These are phyloP conservation scores for Aphidius colemani DNA, from an alignment of 2,888 invertebrate species.

Conservation along the genomic window DNA sequence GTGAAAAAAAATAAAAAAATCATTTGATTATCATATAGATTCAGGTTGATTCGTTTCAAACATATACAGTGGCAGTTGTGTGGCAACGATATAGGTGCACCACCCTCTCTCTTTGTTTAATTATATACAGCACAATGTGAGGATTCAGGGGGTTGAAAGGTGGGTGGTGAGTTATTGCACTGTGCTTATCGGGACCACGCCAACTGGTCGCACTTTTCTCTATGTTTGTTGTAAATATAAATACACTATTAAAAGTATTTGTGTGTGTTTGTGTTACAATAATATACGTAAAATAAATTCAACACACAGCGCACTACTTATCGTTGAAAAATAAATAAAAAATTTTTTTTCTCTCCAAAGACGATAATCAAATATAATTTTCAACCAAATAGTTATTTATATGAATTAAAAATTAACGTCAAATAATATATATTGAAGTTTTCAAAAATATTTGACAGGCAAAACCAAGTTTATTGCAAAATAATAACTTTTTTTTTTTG, in stretches of 20 bases:
- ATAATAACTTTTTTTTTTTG: too few relatives aligned
- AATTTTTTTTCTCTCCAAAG: too few relatives aligned
- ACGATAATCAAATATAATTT: too few relatives aligned
- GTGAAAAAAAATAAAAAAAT: too few relatives aligned
- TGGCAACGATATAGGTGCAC: slow-evolving; percentile 27
- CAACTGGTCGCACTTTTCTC: slow-evolving; percentile 26
- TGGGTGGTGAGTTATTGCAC: slow-evolving; percentile 48
- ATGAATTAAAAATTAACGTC: too few relatives aligned
- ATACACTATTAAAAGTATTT: slow-evolving; percentile 15
- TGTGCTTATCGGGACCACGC: slow-evolving; percentile 38
- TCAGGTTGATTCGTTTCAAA: slow-evolving; percentile 26
- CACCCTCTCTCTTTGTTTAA: slow-evolving; percentile 23
- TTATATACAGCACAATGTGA: slow-evolving; percentile 23
- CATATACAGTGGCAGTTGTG: slow-evolving; percentile 25
- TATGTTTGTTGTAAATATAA: slow-evolving; percentile 2
- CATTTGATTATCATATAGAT: slow-evolving; percentile 19
- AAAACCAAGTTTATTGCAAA: background rate
- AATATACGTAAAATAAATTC: too few relatives aligned
- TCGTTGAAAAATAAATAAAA: too few relatives aligned
- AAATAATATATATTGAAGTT: too few relatives aligned
- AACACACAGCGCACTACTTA: too few relatives aligned
- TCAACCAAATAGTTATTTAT: too few relatives aligned
- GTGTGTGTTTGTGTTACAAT: slow-evolving; percentile 7
- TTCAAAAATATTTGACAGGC: too few relatives aligned
- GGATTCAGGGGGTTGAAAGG: slow-evolving; percentile 17